Conservation (phyloP, 2,797 vertebrate species). For the Morelia viridis region DNA sequence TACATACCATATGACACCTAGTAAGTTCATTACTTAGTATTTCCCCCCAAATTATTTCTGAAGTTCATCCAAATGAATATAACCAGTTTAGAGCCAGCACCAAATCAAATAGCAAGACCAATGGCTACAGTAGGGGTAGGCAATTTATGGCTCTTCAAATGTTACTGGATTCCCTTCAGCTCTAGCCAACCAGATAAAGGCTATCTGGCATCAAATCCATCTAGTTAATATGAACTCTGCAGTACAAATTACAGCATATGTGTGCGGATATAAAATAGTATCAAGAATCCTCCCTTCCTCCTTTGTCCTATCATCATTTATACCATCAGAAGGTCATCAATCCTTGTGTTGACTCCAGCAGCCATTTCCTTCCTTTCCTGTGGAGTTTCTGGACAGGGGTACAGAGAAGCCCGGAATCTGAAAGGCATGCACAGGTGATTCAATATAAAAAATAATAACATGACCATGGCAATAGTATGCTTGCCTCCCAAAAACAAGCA, state of each 20-base stretch:
- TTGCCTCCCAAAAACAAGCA: not conserved
- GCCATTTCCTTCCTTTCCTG: slow-evolving; percentile 98
- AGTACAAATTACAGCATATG: not conserved
- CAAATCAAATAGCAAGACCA: not conserved
- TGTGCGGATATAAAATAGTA: not conserved
- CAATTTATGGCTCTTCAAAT: not conserved
- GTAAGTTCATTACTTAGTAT: not conserved
- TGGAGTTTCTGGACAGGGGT: slow-evolving; percentile 95
- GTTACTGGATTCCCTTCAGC: not conserved
- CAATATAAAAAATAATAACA: not conserved
- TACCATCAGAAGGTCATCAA: slow-evolving; percentile 99
- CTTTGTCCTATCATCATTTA: not conserved
- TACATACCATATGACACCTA: not conserved
- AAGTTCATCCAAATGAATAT: not conserved
- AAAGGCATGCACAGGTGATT: slow-evolving; percentile 55
- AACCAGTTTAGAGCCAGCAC: not conserved
- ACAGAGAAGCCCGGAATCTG: slow-evolving; percentile 95
- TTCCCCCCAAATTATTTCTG: not conserved
- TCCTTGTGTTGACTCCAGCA: slow-evolving; percentile 92
- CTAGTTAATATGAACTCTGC: not conserved
- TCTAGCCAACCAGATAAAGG: not conserved
- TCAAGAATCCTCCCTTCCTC: not conserved
- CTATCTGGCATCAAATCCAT: not conserved
- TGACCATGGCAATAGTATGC: not conserved
- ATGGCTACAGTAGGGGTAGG: not conserved